Evolutionary conservation across 2,888 invertebrate species (phyloP).

Genomic region (Heterodera filipjevi): DNA sequence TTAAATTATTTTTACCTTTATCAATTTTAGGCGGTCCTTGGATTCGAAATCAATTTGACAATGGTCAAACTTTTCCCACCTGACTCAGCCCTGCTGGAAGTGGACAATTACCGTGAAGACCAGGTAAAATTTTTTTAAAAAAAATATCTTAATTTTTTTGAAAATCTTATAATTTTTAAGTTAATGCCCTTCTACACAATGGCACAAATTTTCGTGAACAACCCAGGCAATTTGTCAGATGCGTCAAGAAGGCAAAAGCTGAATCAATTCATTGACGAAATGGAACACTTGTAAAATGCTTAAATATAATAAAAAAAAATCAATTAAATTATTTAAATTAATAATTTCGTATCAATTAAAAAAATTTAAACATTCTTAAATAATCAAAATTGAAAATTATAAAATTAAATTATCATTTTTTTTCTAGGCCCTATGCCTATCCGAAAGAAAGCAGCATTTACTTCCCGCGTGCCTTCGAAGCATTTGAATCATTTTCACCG

Average conservation of each 20-base stretch:
- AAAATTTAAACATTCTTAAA: no score
- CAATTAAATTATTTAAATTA: neutral
- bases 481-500: slow-evolving; percentile 16
- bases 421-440: slow-evolving; percentile 23
- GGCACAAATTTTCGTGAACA: slow-evolving; percentile 53
- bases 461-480: slow-evolving; percentile 25
- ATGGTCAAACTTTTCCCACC: slow-evolving; percentile 41
- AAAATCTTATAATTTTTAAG: neutral
- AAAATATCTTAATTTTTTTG: neutral
- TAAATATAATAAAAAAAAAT: neutral
- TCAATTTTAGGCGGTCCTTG: slow-evolving; percentile 50
- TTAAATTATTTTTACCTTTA: slow-evolving; percentile 22
- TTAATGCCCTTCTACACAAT: slow-evolving; percentile 45
- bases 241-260: slow-evolving; percentile 46
- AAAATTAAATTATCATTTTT: neutral
- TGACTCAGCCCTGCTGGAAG: slow-evolving; percentile 45
- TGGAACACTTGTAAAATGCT: slow-evolving; percentile 49
- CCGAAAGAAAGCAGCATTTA: slow-evolving; percentile 22
- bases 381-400: neutral
- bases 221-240: slow-evolving; percentile 54
- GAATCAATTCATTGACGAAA: slow-evolving; percentile 57
- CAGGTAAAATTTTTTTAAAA: slow-evolving; percentile 21
- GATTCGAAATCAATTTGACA: slow-evolving; percentile 43
- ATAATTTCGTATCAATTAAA: neutral
- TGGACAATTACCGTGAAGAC: slow-evolving; percentile 43